Evolutionary conservation across 2,888 invertebrate genomes (phyloP).

Genomic region (Spodoptera exigua): DNA sequence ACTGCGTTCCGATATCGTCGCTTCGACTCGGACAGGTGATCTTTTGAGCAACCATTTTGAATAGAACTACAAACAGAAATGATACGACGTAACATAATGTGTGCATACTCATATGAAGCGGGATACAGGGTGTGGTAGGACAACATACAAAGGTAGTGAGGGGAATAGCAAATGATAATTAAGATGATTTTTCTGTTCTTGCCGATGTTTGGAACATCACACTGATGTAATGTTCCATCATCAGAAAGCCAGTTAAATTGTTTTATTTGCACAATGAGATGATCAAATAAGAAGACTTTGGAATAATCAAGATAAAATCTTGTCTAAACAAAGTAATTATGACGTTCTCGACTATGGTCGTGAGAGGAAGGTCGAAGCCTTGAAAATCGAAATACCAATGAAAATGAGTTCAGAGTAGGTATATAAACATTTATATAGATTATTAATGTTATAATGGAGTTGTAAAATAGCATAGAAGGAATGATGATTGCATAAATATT

Average conservation of each 20-base stretch:
- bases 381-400: slow-evolving; percentile 59
- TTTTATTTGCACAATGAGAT: slow-evolving; percentile 39
- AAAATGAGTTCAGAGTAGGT: slow-evolving; percentile 42
- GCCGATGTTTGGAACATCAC: slow-evolving; percentile 34
- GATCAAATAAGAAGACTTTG: slow-evolving; percentile 24
- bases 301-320: slow-evolving; percentile 23
- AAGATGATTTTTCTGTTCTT: slow-evolving; percentile 43
- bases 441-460: slow-evolving; percentile 45
- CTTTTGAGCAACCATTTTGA: slow-evolving; percentile 89
- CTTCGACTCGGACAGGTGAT: slow-evolving; percentile 87
- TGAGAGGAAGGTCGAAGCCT: slow-evolving; percentile 59
- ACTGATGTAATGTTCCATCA: slow-evolving; percentile 34
- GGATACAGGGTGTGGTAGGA: slow-evolving; percentile 56
- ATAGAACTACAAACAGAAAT: slow-evolving; percentile 89
- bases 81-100: slow-evolving; percentile 89
- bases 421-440: slow-evolving; percentile 41
- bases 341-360: slow-evolving; percentile 35
- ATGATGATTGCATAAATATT: slow-evolving; percentile 77
- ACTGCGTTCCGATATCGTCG: slow-evolving; percentile 86
- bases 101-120: slow-evolving; percentile 85
- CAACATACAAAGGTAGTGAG: slow-evolving; percentile 40
- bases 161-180: slow-evolving; percentile 50
- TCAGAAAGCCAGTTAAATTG: slow-evolving; percentile 33
- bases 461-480: slow-evolving; percentile 52
- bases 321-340: slow-evolving; percentile 35